phyloP scores from a whole-genome alignment of 1,140 invertebrate species.

The Papilio aristodemus region DNA sequence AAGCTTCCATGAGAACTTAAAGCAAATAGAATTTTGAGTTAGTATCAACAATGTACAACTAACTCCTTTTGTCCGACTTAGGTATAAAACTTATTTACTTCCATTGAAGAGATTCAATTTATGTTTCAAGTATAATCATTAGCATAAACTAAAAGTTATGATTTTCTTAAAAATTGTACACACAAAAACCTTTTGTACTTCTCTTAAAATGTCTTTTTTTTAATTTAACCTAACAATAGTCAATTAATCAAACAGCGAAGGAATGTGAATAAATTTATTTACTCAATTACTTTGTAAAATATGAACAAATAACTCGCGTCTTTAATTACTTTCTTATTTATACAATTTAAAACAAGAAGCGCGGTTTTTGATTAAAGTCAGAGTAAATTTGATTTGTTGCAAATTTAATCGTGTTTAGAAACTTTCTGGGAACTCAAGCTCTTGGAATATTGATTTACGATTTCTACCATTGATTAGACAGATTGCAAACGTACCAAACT shows the following conservation, averaged over 20 bases:
- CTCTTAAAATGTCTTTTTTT: no score
- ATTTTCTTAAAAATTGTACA: no score
- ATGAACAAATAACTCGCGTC: background rate
- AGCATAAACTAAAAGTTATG: no score
- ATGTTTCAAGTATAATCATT: no score
- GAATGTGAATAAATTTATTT: background rate
- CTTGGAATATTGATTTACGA: slow-evolving; percentile 12
- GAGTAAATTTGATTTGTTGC: slow-evolving; percentile 17
- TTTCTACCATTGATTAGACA: slow-evolving; percentile 6
- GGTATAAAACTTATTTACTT: no score
- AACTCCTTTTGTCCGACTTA: background rate
- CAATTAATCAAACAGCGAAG: background rate
- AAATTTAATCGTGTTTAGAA: slow-evolving; percentile 20
- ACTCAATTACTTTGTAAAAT: background rate
- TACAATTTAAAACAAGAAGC: slow-evolving; percentile 11
- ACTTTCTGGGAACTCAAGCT: background rate
- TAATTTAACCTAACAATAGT: background rate
- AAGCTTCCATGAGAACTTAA: background rate
- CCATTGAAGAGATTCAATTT: no score
- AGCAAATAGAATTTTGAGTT: background rate
- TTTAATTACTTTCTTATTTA: slow-evolving; percentile 19
- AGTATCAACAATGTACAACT: background rate
- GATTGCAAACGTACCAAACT: background rate
- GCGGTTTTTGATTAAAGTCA: slow-evolving; percentile 5
- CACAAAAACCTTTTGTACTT: no score